A percentile compares a stretch with the other conserved stretches of the same genome.
These are phyloP conservation scores for Gadus chalcogrammus DNA, from an alignment of 2,113 vertebrate species.

Conservation along the genomic window DNA sequence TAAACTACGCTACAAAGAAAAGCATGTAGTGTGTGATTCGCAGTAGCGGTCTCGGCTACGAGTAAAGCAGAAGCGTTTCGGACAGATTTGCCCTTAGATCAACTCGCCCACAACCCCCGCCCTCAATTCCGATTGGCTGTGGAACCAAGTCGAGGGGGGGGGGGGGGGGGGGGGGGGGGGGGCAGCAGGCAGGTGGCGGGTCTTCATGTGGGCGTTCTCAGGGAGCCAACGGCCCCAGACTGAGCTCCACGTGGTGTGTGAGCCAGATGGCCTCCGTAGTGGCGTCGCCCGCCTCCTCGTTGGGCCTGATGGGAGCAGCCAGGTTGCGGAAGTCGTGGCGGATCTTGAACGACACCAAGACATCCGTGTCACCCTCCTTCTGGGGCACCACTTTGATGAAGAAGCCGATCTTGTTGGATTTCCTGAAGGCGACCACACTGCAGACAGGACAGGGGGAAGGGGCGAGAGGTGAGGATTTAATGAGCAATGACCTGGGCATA, in stretches of 20 bases:
- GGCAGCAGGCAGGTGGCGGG: not conserved
- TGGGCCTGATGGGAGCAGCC: constrained; percentile 81
- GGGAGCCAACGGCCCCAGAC: constrained; percentile 85
- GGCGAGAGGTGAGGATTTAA: not conserved
- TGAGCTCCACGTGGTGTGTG: constrained; percentile 91
- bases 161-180: too few species aligned
- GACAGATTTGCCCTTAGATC: too few species aligned
- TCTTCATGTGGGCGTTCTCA: constrained; percentile 54
- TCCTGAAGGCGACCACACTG: constrained; percentile 93
- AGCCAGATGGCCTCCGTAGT: constrained; percentile 88
- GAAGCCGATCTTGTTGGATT: constrained; percentile 97
- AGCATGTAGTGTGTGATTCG: too few species aligned
- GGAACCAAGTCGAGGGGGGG: constrained; percentile 14
- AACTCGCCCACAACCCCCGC: too few species aligned
- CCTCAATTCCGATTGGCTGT: too few species aligned
- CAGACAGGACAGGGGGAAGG: constrained; percentile 14
- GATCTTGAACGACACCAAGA: constrained; percentile 92
- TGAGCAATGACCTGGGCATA: not conserved
- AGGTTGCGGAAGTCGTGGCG: constrained; percentile 97
- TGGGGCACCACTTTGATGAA: constrained; percentile 98
- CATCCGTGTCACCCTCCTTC: constrained; percentile 80
- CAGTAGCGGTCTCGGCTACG: too few species aligned
- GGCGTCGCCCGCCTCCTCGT: constrained; percentile 77
- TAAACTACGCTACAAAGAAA: too few species aligned
- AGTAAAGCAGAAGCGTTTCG: too few species aligned